Conservation (phyloP, 1,140 invertebrate species). For the Aphelinus certus region DNA sequence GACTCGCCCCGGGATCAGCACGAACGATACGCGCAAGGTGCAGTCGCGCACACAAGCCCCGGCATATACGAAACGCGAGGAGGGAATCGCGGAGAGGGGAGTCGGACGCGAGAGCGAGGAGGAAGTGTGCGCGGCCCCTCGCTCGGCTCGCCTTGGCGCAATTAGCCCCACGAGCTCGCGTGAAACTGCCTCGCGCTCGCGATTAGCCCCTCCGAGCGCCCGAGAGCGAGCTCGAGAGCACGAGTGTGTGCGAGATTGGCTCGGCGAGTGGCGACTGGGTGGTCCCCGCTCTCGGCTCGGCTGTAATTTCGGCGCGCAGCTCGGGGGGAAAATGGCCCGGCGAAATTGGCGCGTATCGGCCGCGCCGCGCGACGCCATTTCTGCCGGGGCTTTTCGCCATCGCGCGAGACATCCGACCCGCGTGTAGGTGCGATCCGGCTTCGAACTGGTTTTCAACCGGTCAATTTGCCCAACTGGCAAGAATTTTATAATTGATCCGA, state of each 20-base stretch:
- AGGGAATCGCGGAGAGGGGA: too few relatives aligned
- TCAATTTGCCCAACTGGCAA: too few relatives aligned
- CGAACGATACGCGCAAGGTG: too few relatives aligned
- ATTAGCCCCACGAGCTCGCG: slow-evolving; percentile 58
- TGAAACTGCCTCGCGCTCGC: slow-evolving; percentile 40
- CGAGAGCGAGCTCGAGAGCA: slow-evolving; percentile 36
- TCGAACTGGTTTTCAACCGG: too few relatives aligned
- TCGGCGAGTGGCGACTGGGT: slow-evolving; percentile 57
- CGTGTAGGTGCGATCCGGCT: too few relatives aligned
- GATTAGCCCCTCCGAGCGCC: too few relatives aligned
- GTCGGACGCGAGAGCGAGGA: slow-evolving; percentile 3
- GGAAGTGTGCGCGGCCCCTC: slow-evolving; percentile 14
- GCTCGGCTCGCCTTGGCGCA: slow-evolving; percentile 46
- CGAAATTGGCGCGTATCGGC: too few relatives aligned
- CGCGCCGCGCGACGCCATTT: neutral
- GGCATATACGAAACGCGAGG: too few relatives aligned
- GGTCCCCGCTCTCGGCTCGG: slow-evolving; percentile 47
- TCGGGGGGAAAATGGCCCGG: slow-evolving; percentile 52
- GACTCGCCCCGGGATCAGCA: too few relatives aligned
- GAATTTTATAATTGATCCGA: too few relatives aligned
- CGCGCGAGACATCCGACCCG: neutral
- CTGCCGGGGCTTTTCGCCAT: neutral
- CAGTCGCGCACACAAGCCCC: too few relatives aligned
- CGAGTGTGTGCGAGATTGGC: slow-evolving; percentile 57
- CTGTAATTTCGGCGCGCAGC: slow-evolving; percentile 29